Base-by-base conservation (phyloP, 2,797 vertebrate genomes). In the Helarctos malayanus region DNA sequence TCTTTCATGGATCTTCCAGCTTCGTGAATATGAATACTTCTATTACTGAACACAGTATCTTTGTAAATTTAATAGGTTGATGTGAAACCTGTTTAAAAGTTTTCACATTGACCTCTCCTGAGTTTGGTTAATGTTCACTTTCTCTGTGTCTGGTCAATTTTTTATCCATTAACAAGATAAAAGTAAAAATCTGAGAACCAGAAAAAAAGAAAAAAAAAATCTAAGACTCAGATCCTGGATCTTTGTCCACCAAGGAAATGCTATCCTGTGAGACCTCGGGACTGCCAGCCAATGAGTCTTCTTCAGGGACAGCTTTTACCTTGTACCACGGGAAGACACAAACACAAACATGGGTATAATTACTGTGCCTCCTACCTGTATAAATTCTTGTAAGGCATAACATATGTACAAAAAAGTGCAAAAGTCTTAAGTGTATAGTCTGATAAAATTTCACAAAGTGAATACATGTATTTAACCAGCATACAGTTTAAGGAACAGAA, bases 41-140 rank as follows among this genome's bases (percentile, higher is more conserved):
- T 86, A 21, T 49, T 81, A 75, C 1, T 94, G 65, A 95, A 78
- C 7, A 35, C 25, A 54, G 1, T 49, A 86, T 82, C 18, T 92
- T 91, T 82, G 23, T 87, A 88, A 83, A 52, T 91, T 59, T 95
- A 63, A 45, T 93, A 54, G 35, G 35, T 89, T 91, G 35, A 2
- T 75, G 21, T 80, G 65, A 85, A 91, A 81, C 16, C 25, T 79
- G 1, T 59, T 84, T 68, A 35, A 47, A 89, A 88, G 45, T 75
- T 75, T 93, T 90, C 45, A 81, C 27, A 79, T 78, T 41, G 29
- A 0, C 84, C 4, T 94, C 35, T 83, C n/a, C 45, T 61, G 35
- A 95, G 79, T 95, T 63, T 73, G 52, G 25, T 56, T 93, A 63
- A 52, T 65, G 14, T 49, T 91, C 19, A 80, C 35, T 86, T 97